phyloP scores from a whole-genome alignment of 2,797 vertebrate genomes.

The Sebastes taczanowskii region DNA sequence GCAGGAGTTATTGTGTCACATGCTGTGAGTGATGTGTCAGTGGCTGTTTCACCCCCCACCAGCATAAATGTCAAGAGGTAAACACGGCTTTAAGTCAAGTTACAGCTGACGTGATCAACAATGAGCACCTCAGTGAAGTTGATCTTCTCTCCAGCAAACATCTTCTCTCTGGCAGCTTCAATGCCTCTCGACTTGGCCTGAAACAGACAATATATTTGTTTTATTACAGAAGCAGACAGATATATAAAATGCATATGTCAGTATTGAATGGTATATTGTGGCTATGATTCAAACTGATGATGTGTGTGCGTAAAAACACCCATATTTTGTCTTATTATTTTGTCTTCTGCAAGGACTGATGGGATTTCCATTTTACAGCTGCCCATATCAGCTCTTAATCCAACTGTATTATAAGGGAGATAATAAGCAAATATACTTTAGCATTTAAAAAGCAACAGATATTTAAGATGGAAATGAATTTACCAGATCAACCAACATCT shows the following conservation, averaged over 20 bases:
- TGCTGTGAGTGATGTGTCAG: neutral
- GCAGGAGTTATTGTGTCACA: neutral
- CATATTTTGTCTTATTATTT: neutral
- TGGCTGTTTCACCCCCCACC: neutral
- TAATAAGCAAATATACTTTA: neutral
- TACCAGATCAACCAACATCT: slow-evolving; percentile 93
- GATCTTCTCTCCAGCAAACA: slow-evolving; percentile 96
- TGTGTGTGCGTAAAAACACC: neutral
- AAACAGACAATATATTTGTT: slow-evolving; percentile 2
- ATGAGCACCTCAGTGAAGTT: slow-evolving; percentile 94
- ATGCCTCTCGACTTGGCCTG: slow-evolving; percentile 93
- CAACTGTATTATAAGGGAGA: neutral
- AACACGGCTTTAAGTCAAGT: neutral
- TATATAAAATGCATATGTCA: neutral
- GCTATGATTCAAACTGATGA: neutral
- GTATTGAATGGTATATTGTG: neutral
- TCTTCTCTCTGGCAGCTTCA: slow-evolving; percentile 89
- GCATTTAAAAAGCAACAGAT: neutral
- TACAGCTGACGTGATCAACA: neutral
- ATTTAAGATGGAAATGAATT: slow-evolving; percentile 15
- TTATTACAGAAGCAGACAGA: neutral
- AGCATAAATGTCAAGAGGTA: slow-evolving; percentile 16
- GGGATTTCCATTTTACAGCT: neutral
- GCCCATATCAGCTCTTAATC: neutral
- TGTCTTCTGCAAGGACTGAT: neutral